Evolutionary conservation across 92 coral and sea anemone genomes (phyloP).

Genomic region (Actinernus sp.): DNA sequence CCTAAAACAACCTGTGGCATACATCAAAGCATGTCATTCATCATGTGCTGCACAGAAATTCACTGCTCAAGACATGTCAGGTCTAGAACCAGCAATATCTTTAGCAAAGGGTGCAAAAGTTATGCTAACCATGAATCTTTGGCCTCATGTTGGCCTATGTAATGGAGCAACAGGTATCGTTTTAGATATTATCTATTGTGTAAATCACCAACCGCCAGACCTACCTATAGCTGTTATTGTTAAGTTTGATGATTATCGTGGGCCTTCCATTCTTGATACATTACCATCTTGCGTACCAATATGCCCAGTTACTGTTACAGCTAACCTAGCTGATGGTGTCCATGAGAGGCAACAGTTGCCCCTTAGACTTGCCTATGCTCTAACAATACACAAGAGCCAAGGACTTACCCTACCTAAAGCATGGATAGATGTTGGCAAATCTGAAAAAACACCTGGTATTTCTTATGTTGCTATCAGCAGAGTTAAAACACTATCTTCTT

Average conservation of each 20-base stretch:
- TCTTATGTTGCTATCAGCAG: constrained; percentile 75
- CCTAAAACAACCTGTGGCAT: constrained; percentile 51
- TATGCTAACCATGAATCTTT: constrained; percentile 60
- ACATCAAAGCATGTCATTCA: constrained; percentile 65
- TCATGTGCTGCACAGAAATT: constrained; percentile 46
- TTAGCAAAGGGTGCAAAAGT: constrained; percentile 54
- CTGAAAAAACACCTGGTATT: constrained; percentile 64
- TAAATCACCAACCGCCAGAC: constrained; percentile 66
- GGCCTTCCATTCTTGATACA: constrained; percentile 57
- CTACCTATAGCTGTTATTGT: constrained; percentile 64
- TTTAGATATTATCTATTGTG: constrained; percentile 48
- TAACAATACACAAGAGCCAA: constrained; percentile 68
- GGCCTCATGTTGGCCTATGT: constrained; percentile 68
- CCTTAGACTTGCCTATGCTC: constrained; percentile 65
- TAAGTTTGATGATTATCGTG: constrained; percentile 63
- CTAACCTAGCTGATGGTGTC: constrained; percentile 30
- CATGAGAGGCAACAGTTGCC: constrained; percentile 73
- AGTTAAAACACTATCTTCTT: constrained; percentile 45
- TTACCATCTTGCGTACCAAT: constrained; percentile 70
- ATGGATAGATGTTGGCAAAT: constrained; percentile 64
- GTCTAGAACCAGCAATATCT: constrained; percentile 68
- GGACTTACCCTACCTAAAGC: constrained; percentile 52
- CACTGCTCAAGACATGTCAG: constrained; percentile 61
- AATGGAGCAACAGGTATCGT: constrained; percentile 70
- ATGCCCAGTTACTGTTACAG: constrained; percentile 43